Evolutionary conservation across 2,113 vertebrate species (phyloP).

Genomic region (Heteronetta atricapilla): DNA sequence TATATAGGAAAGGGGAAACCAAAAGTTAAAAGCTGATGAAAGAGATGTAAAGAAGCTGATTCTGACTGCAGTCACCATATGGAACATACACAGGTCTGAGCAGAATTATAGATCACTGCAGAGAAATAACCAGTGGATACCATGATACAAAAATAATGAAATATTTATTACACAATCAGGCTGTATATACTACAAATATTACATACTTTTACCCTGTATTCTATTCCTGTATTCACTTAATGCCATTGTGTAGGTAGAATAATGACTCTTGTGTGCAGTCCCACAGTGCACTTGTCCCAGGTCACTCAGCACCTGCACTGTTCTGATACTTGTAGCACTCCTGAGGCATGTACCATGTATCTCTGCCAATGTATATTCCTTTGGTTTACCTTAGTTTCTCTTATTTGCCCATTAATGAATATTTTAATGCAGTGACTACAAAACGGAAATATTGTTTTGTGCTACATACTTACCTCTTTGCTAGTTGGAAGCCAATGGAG

Average conservation of each 20-base stretch:
- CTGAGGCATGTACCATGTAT: background rate
- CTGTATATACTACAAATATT: background rate
- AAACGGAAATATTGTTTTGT: background rate
- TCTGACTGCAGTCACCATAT: background rate
- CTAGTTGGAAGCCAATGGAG: background rate
- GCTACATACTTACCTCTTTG: background rate
- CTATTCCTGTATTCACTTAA: background rate
- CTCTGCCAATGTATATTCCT: background rate
- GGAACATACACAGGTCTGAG: background rate
- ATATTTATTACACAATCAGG: background rate
- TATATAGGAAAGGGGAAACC: constrained; percentile 26
- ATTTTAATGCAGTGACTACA: background rate
- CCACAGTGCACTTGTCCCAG: background rate
- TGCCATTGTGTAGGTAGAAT: background rate
- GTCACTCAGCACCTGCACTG: background rate
- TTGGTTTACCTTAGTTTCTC: background rate
- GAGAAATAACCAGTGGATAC: background rate
- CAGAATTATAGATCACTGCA: background rate
- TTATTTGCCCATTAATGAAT: background rate
- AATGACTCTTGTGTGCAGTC: background rate
- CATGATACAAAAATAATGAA: background rate
- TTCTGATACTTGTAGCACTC: background rate
- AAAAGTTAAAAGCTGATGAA: constrained; percentile 40
- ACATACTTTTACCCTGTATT: background rate
- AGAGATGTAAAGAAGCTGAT: background rate